A percentile compares a stretch with the other conserved stretches of the same genome.
phyloP scores from a whole-genome alignment of 2,797 vertebrate genomes.

The Propithecus deckenii region DNA sequence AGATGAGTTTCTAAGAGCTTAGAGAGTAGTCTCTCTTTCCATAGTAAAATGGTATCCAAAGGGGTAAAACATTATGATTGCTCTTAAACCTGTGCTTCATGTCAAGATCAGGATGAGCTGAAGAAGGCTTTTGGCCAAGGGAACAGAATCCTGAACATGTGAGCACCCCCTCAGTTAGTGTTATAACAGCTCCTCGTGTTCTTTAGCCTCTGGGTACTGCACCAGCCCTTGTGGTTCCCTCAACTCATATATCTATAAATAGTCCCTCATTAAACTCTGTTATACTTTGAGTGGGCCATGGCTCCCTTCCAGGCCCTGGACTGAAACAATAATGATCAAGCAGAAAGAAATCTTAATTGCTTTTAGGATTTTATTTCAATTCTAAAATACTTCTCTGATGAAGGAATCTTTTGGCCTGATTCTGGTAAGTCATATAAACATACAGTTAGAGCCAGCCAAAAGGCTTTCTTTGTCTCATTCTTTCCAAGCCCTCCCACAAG shows the following conservation, averaged over 20 bases:
- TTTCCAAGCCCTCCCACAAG: not conserved
- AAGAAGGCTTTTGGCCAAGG: not conserved
- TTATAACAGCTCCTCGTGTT: not conserved
- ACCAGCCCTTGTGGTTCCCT: not conserved
- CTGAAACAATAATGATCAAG: not conserved
- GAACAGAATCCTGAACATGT: not conserved
- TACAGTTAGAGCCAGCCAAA: not conserved
- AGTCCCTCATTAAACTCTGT: not conserved
- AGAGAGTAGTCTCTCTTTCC: not conserved
- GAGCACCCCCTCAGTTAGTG: not conserved
- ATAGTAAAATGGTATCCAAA: not conserved
- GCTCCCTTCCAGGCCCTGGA: not conserved
- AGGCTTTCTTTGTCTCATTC: not conserved
- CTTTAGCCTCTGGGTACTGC: not conserved
- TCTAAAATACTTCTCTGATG: not conserved
- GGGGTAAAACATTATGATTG: not conserved
- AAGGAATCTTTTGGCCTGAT: not conserved
- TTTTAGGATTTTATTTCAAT: not conserved
- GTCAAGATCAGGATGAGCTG: not conserved
- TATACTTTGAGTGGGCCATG: not conserved
- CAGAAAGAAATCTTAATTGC: not conserved
- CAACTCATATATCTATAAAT: not conserved
- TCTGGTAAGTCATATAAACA: not conserved
- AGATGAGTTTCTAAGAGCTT: not conserved
- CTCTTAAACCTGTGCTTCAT: not conserved